Percentiles rank a stretch among this genome's conserved stretches.
Conservation (phyloP, 1,140 invertebrate species). For the Prorops nasuta region DNA sequence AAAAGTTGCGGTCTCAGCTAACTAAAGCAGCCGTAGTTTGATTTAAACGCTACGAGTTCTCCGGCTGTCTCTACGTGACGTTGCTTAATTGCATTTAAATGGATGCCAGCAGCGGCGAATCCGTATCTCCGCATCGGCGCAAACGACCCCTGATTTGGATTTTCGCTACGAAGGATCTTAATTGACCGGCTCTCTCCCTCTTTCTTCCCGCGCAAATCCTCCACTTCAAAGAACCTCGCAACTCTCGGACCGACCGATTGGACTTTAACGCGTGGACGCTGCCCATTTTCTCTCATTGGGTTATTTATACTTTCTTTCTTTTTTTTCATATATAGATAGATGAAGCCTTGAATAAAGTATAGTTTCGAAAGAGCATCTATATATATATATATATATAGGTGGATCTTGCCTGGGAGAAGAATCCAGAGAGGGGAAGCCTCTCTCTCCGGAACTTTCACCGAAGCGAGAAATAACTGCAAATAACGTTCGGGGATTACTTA, state of each 20-base stretch:
- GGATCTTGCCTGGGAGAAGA: no score
- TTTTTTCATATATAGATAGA: no score
- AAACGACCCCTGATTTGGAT: neutral
- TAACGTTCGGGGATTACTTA: slow-evolving; percentile 55
- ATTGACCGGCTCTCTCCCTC: slow-evolving; percentile 23
- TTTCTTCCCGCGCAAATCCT: no score
- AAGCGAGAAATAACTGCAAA: slow-evolving; percentile 54
- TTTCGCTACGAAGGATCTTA: slow-evolving; percentile 21
- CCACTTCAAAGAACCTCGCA: no score
- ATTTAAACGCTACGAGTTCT: slow-evolving; percentile 43
- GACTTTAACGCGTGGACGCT: no score
- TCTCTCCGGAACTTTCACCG: slow-evolving; percentile 17
- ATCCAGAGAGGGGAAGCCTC: no score
- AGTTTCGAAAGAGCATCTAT: no score
- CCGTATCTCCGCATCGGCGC: slow-evolving; percentile 10
- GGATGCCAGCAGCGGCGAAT: slow-evolving; percentile 22
- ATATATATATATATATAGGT: no score
- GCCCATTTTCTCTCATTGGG: no score
- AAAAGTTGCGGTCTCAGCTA: slow-evolving; percentile 51
- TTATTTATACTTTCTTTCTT: no score
- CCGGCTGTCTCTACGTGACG: slow-evolving; percentile 35
- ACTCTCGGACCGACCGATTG: no score
- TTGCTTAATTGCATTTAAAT: slow-evolving; percentile 44
- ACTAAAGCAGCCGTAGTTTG: slow-evolving; percentile 47
- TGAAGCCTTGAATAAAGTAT: no score